Evolutionary conservation across 2,113 vertebrate species (phyloP), one percentile per base, ranked within the genome.

Genomic region (Ivindomyrus marchei): DNA sequence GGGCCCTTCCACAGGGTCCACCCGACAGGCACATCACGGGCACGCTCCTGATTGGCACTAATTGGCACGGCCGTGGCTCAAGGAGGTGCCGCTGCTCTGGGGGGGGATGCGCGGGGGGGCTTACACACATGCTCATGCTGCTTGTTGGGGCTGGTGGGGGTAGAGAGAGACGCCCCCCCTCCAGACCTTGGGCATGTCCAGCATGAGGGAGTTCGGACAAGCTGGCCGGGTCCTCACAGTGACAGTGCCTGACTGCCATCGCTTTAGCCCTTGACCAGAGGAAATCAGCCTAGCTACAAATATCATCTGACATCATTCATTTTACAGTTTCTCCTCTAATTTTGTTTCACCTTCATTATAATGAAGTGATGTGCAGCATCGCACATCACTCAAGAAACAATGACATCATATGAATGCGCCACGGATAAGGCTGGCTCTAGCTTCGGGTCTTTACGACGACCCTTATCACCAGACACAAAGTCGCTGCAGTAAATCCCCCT

Each of bases 1-100:
- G 56, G 52, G 91, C 90, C 90, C 91, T 91, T 91, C 90, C 74
- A 15, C 90, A 42, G 89, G 91, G 77, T 19, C 91, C 42, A 70
- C 62, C 85, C 87, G 80, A 86, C 90, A 91, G 74, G 92, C 92
- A 93, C 93, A 92, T 92, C 88, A 89, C 90, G 88, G 74, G 89
- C 83, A 24, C 92, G 92, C 91, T 87, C 90, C 93, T 94, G 93
- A 95, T 94, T 94, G 92, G 92, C 94, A 94, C 92, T 95, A 94
- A 95, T 94, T 94, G 94, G 93, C 93, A 92, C 90, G 56, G 83
- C 83, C 89, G 80, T 42, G 31, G 89, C 85, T 89, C 88, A 80
- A 85, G 47, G 85, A 92, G 89, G 87, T 46, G 6, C 89, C 49
- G 49, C 56, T 84, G 88, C 90, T 89, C 53, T 17, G 21, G n/a